Evolutionary conservation across 2,888 invertebrate genomes (phyloP).

Genomic region (Latrodectus elegans): DNA sequence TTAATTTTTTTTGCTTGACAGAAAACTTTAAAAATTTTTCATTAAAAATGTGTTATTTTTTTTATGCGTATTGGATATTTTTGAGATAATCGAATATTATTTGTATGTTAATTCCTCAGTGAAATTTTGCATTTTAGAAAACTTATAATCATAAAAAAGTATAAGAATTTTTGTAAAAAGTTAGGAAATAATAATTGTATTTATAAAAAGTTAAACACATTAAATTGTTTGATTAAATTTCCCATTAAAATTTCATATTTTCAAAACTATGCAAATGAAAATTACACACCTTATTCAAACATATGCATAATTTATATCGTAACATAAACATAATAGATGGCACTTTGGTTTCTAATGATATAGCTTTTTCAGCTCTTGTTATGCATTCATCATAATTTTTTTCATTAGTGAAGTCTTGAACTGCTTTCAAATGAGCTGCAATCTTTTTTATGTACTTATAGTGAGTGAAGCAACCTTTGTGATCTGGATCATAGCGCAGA

Average conservation of each 20-base stretch:
- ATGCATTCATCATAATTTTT: constrained; percentile 83
- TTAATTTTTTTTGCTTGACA: too few relatives aligned
- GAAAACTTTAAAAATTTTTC: too few relatives aligned
- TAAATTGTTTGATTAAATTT: too few relatives aligned
- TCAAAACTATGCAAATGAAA: not conserved
- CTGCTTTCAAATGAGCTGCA: constrained; percentile 82
- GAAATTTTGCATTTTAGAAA: not conserved
- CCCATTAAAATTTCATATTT: not conserved
- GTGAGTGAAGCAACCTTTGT: constrained; percentile 94
- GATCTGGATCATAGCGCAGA: constrained; percentile 96
- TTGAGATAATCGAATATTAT: too few relatives aligned
- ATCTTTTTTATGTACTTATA: constrained; percentile 97
- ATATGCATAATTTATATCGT: constrained; percentile 86
- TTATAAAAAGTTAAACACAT: not conserved
- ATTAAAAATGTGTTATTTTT: too few relatives aligned
- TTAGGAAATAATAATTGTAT: too few relatives aligned
- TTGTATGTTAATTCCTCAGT: too few relatives aligned
- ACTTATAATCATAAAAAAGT: not conserved
- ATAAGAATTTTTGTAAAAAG: not conserved
- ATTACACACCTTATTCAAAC: constrained; percentile 77
- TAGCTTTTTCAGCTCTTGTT: constrained; percentile 79
- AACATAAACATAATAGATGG: constrained; percentile 82
- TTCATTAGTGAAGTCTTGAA: constrained; percentile 77
- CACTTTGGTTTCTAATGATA: constrained; percentile 83
- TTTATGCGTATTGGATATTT: too few relatives aligned